These are phyloP conservation scores for Pseudonaja textilis DNA, from an alignment of 2,113 vertebrate species.

Conservation along the genomic window DNA sequence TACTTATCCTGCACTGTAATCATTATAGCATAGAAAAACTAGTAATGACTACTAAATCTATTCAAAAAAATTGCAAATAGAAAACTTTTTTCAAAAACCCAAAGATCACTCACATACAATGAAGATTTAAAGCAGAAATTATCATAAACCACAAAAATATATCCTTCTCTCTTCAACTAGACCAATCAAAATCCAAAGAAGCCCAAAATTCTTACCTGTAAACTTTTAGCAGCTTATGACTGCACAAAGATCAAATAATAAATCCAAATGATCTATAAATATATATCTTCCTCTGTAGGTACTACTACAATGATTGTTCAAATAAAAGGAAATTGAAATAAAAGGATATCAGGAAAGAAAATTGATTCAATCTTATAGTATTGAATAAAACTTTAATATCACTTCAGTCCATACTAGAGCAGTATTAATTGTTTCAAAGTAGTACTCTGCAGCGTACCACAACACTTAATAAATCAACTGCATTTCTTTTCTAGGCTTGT, in stretches of 20 bases:
- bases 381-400: conserved; percentile 12
- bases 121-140: conserved; percentile 6
- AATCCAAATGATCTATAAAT: conserved; percentile 26
- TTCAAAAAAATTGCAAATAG: background rate
- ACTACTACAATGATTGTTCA: background rate
- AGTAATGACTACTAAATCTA: background rate
- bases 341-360: conserved; percentile 3
- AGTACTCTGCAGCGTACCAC: background rate
- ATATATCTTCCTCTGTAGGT: conserved; percentile 12
- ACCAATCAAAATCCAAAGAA: background rate
- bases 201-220: conserved; percentile 6
- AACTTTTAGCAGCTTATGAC: conserved; percentile 18
- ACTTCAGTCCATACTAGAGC: background rate
- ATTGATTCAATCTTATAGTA: background rate
- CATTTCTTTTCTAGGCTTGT: background rate
- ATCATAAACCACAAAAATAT: conserved; percentile 17
- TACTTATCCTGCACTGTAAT: background rate
- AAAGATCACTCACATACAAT: background rate
- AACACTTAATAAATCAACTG: background rate
- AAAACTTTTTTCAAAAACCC: background rate
- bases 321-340: background rate
- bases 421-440: background rate
- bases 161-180: background rate
- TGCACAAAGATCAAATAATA: conserved; percentile 2
- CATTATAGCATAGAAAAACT: background rate